Evolutionary conservation across 2,888 invertebrate genomes (phyloP), one percentile per base, ranked within the genome.

Genomic region (Chloroclystis v-ata): DNA sequence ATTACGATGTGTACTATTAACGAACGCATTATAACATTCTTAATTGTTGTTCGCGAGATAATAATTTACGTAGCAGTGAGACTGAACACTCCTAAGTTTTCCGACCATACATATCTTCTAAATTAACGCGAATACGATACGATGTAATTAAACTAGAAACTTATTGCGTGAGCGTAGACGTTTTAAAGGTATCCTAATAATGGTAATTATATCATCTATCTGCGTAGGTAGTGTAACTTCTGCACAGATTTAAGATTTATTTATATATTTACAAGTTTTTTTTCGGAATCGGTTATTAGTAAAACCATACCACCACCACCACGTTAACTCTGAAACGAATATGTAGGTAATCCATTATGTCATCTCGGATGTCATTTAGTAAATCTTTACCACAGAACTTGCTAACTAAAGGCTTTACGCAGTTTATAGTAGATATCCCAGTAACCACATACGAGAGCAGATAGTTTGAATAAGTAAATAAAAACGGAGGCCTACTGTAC

Each of bases 1-100:
- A 47, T 59, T 56, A 59, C 56, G 37, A 38, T 28, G 44, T 51
- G 45, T 52, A 47, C 47, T 54, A 52, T 56, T 56, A 59, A 54
- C 54, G 54, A 47, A 54, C 42, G 56, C 54, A 51, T 56, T 58
- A 58, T 58, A 54, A 58, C 52, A 56, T 54, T 59, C 58, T 56
- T 59, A 59, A 59, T 56, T 59, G 58, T 59, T 56, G 56, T 59
- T 59, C 43, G 50, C 13, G 46, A 59, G 43, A 54, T 56, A 43
- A 56, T 59, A 54, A 56, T 54, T 56, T 56, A 56, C 50, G 50
- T 40, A 56, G 50, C 48, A 46, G 13, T 47, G 20, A 45, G 45
- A 40, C 49, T 49, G 56, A 56, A 20, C 44, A 37, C 38, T 39
- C 28, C 47, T 40, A 44, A 45, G 49, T 49, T 49, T 45, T 49